phyloP scores from a whole-genome alignment of 1,140 invertebrate species.

The Cephus cinctus region DNA sequence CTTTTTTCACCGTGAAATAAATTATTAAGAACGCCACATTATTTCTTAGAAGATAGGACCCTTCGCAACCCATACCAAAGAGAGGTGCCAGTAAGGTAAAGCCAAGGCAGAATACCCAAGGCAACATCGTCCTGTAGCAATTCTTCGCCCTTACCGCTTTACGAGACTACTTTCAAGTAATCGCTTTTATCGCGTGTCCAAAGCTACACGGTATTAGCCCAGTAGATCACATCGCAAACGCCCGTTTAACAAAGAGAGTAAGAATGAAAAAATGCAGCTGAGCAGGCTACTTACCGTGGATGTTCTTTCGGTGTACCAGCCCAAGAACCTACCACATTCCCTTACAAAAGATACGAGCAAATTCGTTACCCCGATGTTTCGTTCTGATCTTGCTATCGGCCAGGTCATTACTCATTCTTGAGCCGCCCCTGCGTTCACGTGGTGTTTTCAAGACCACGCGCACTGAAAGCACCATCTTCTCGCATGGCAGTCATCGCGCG shows the following conservation, averaged over 20 bases:
- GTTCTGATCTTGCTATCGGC: constrained; percentile 8
- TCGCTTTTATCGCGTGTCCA: constrained; percentile 26
- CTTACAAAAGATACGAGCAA: constrained; percentile 12
- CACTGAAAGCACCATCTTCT: too few relatives aligned
- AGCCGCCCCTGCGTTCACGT: neutral
- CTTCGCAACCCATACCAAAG: too few relatives aligned
- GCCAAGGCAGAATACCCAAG: too few relatives aligned
- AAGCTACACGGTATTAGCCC: constrained; percentile 16
- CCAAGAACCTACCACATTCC: too few relatives aligned
- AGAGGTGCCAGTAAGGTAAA: too few relatives aligned
- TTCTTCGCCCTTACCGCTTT: neutral
- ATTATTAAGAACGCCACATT: neutral
- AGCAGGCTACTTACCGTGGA: neutral
- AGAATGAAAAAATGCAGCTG: constrained; percentile 15
- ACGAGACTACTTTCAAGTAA: constrained; percentile 21
- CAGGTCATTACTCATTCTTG: constrained; percentile 15
- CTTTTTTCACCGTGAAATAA: too few relatives aligned
- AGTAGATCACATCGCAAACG: constrained; percentile 16
- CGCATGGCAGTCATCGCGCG: too few relatives aligned
- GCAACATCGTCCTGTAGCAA: neutral
- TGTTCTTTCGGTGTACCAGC: too few relatives aligned
- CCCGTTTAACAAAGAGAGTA: constrained; percentile 4
- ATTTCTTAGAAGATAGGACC: neutral
- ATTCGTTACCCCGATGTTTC: constrained; percentile 9
- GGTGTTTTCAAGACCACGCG: too few relatives aligned